Percentiles rank a stretch among this genome's conserved stretches.
Evolutionary conservation across 2,888 invertebrate species (phyloP).

Genomic region (Yponomeuta plumbellus): DNA sequence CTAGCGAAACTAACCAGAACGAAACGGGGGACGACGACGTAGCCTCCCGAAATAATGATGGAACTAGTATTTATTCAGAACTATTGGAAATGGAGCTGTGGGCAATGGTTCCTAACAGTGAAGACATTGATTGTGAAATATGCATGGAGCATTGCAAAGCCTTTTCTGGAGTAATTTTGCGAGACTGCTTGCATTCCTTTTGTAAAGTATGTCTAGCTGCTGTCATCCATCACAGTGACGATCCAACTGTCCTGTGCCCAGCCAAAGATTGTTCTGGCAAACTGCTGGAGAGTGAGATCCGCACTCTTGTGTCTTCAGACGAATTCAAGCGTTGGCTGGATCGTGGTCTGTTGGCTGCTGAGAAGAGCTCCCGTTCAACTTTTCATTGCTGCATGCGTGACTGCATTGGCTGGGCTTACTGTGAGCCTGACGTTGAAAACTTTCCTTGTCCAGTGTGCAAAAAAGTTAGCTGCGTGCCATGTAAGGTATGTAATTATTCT

Average conservation of each 20-base stretch:
- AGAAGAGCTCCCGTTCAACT: slow-evolving; percentile 85
- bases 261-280: slow-evolving; percentile 84
- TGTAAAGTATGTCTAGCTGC: slow-evolving; percentile 85
- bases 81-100: slow-evolving; percentile 83
- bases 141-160: slow-evolving; percentile 82
- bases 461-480: slow-evolving; percentile 88
- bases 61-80: slow-evolving; percentile 68
- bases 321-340: slow-evolving; percentile 88
- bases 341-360: slow-evolving; percentile 87
- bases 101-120: slow-evolving; percentile 83
- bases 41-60: no score
- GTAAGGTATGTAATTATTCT: slow-evolving; percentile 75
- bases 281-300: slow-evolving; percentile 89
- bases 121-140: slow-evolving; percentile 87
- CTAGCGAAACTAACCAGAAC: neutral
- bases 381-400: slow-evolving; percentile 95
- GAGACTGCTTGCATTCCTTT: slow-evolving; percentile 92
- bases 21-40: neutral
- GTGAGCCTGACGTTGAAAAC: slow-evolving; percentile 89
- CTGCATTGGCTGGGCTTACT: slow-evolving; percentile 92
- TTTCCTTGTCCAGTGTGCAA: slow-evolving; percentile 91
- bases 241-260: slow-evolving; percentile 88
- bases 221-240: slow-evolving; percentile 85
- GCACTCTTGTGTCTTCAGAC: slow-evolving; percentile 81
- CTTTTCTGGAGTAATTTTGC: slow-evolving; percentile 83